These are phyloP conservation scores for Druceiella hillmani DNA, from an alignment of 2,888 invertebrate genomes.

Conservation along the genomic window DNA sequence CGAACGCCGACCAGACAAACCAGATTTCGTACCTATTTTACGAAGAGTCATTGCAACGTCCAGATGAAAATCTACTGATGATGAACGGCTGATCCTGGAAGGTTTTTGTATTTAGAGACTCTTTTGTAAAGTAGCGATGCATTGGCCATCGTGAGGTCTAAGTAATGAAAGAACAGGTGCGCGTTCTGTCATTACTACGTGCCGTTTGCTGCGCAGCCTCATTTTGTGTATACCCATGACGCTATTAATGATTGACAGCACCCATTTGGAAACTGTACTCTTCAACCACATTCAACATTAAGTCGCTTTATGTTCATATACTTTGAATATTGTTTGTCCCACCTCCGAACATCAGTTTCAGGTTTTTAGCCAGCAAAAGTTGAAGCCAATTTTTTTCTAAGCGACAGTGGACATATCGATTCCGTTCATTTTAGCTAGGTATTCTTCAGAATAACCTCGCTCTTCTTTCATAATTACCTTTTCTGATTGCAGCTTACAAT, in stretches of 20 bases:
- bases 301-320: slow-evolving; percentile 18
- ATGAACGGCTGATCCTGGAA: too few species aligned
- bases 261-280: slow-evolving; percentile 23
- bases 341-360: slow-evolving; percentile 10
- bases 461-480: slow-evolving; percentile 19
- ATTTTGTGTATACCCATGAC: slow-evolving; percentile 17
- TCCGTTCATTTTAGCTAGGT: slow-evolving; percentile 20
- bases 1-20: slow-evolving; percentile 5
- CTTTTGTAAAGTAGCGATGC: too few species aligned
- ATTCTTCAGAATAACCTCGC: slow-evolving; percentile 22
- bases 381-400: slow-evolving; percentile 27
- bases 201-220: too few species aligned
- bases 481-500: slow-evolving; percentile 15
- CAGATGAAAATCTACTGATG: too few species aligned
- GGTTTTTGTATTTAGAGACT: too few species aligned
- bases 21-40: too few species aligned
- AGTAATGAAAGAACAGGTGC: too few species aligned
- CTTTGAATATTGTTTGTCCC: background rate
- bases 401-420: slow-evolving; percentile 21
- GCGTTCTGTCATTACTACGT: too few species aligned
- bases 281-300: slow-evolving; percentile 16
- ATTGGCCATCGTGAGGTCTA: too few species aligned
- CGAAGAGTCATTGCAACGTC: too few species aligned
- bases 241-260: slow-evolving; percentile 23
- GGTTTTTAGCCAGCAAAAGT: slow-evolving; percentile 24